Evolutionary conservation across 2,888 invertebrate species (phyloP).

Genomic region (Horisme vitalbata): DNA sequence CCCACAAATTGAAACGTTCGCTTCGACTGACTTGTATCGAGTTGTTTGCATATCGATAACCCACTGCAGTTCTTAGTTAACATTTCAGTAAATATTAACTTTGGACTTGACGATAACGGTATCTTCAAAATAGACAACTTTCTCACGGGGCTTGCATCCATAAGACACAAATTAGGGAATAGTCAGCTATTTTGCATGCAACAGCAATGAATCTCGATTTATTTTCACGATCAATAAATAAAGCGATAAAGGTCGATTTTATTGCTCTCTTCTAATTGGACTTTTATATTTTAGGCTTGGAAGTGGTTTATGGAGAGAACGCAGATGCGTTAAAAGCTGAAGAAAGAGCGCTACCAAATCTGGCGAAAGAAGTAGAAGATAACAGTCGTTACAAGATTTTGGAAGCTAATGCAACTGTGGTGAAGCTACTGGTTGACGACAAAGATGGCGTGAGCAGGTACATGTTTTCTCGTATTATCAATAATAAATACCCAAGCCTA

Average conservation of each 20-base stretch:
- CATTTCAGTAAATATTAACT: slow-evolving; percentile 43
- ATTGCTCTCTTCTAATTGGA: slow-evolving; percentile 12
- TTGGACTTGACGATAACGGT: slow-evolving; percentile 45
- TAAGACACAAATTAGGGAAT: slow-evolving; percentile 14
- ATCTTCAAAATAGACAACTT: slow-evolving; percentile 42
- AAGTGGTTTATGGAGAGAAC: slow-evolving; percentile 46
- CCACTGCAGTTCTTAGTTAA: slow-evolving; percentile 47
- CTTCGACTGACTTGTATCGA: slow-evolving; percentile 37
- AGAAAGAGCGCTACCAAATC: slow-evolving; percentile 55
- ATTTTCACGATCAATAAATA: slow-evolving; percentile 13
- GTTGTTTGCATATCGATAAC: slow-evolving; percentile 60
- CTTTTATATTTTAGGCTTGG: slow-evolving; percentile 45
- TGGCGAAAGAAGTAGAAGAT: slow-evolving; percentile 70
- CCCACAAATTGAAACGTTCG: slow-evolving; percentile 62
- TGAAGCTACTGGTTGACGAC: slow-evolving; percentile 70
- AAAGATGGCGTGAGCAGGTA: slow-evolving; percentile 77
- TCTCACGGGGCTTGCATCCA: slow-evolving; percentile 31
- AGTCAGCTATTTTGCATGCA: slow-evolving; percentile 22
- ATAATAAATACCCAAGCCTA: too few species aligned
- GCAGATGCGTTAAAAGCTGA: slow-evolving; percentile 38
- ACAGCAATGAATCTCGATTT: slow-evolving; percentile 19
- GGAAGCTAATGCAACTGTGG: slow-evolving; percentile 72
- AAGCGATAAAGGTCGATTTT: slow-evolving; percentile 15
- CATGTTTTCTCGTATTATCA: background rate
- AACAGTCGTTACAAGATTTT: slow-evolving; percentile 77